Evolutionary conservation across 2,797 vertebrate species (phyloP), one percentile per base, ranked within the genome.

Genomic region (Hemitrygon akajei): DNA sequence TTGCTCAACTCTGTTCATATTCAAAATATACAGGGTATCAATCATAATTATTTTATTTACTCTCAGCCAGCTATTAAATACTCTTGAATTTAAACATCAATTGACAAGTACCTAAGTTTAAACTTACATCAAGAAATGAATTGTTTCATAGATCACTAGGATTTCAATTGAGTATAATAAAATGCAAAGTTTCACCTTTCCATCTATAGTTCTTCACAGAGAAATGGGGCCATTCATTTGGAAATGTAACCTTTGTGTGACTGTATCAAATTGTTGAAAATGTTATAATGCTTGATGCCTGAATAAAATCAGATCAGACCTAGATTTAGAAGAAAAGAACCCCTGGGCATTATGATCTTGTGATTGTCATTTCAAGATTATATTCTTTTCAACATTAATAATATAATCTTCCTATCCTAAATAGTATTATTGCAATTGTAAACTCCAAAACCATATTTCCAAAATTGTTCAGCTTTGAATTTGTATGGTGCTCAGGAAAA

Each of bases 111-210:
- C 71, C 37, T 7, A 75, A 92, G 37, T 22, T 92, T 71, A 92
- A 92, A 75, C 20, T 40, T 12, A 56, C 75, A 56, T 75, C 91
- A 47, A 47, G 40, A 56, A 40, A 22, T 47, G 25, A 92, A 75
- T 92, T 30, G 25, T 71, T 69, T 92, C 37, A 40, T 18, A 71
- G 10, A 91, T 47, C 69, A 56, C 71, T 14, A 47, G 73, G 66
- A 91, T 47, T 10, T 71, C 89, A 73, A 47, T 34, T 73, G 66
- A 4, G 22, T 47, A 75, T 56, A 92, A 92, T 92, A 56, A 47
- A 92, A 92, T 93, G 91, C 40, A 93, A 93, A 93, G 27, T 30
- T 30, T 93, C 71, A 93, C 66, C 91, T 93, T 93, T 93, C 47
- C 91, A 75, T 47, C 73, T n/a, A 1, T 2, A 18, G 71, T 47